Percentiles rank a stretch among this genome's conserved stretches.
phyloP scores from a whole-genome alignment of 2,797 vertebrate genomes.

The Sorex maritimensis region DNA sequence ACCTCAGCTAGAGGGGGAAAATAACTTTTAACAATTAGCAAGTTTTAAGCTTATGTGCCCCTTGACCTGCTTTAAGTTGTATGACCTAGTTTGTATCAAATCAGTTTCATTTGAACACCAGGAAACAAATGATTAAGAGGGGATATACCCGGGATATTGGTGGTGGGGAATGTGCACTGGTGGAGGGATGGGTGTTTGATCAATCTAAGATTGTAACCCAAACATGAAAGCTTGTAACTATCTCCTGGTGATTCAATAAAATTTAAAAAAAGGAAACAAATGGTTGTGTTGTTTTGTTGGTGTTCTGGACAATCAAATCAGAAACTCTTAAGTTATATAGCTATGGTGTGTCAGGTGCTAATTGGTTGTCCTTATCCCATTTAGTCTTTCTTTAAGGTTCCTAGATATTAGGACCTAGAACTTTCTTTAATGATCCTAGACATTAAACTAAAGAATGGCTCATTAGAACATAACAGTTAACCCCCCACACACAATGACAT shows the following conservation, averaged over 20 bases:
- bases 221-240: too few relatives aligned
- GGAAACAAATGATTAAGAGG: background rate
- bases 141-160: too few relatives aligned
- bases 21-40: background rate
- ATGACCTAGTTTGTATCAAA: background rate
- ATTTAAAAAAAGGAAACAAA: background rate
- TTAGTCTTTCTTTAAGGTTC: background rate
- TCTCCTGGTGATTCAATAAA: too few relatives aligned
- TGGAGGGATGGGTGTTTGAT: too few relatives aligned
- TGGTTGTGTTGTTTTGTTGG: background rate
- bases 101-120: background rate
- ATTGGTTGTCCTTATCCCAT: background rate
- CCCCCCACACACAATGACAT: background rate
- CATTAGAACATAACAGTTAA: background rate
- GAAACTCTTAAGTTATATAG: background rate
- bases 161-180: too few relatives aligned
- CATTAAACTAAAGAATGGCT: too few relatives aligned
- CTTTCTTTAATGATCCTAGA: background rate
- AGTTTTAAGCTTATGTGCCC: background rate
- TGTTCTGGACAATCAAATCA: background rate
- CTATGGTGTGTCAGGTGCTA: background rate
- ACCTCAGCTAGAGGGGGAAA: background rate
- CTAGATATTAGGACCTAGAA: background rate
- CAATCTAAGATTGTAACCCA: too few relatives aligned
- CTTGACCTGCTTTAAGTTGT: background rate